Percentiles rank a stretch among this genome's conserved stretches.
phyloP scores from a whole-genome alignment of 1,140 invertebrate genomes.

The Calephelis nemesis region DNA sequence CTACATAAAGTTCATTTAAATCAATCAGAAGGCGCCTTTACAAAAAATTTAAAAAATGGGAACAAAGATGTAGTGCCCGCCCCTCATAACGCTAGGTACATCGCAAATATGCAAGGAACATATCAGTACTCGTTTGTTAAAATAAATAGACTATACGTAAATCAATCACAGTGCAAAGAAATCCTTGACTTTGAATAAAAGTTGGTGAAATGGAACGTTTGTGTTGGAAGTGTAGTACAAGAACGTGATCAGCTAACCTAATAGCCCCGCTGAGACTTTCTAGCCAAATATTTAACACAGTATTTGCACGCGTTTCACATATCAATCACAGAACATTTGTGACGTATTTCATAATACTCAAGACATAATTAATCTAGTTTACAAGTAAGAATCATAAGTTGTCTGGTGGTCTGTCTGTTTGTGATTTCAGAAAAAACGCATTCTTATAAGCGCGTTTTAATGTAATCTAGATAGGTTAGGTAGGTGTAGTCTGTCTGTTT shows the following conservation, averaged over 20 bases:
- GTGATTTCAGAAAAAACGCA: too few relatives aligned
- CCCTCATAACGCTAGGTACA: too few relatives aligned
- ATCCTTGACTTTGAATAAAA: conserved; percentile 5
- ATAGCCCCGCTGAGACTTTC: conserved; percentile 11
- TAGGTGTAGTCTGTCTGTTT: too few relatives aligned
- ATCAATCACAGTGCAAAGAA: neutral
- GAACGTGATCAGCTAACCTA: conserved; percentile 15
- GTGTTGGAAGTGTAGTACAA: neutral
- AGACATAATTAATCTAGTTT: neutral
- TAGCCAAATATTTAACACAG: conserved; percentile 14
- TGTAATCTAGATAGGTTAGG: too few relatives aligned
- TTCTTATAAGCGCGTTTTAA: too few relatives aligned
- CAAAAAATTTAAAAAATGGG: too few relatives aligned
- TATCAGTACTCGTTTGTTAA: too few relatives aligned
- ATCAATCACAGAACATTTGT: conserved; percentile 7
- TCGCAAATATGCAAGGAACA: too few relatives aligned
- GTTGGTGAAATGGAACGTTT: conserved; percentile 1
- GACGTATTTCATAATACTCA: neutral
- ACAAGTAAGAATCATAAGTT: too few relatives aligned
- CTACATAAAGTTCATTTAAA: too few relatives aligned
- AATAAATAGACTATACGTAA: neutral
- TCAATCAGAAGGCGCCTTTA: too few relatives aligned
- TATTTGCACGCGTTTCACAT: conserved; percentile 1
- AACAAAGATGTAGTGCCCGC: neutral
- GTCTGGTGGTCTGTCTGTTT: too few relatives aligned